Conservation (phyloP, 2,888 invertebrate species). For the Caenorhabditis afra region DNA sequence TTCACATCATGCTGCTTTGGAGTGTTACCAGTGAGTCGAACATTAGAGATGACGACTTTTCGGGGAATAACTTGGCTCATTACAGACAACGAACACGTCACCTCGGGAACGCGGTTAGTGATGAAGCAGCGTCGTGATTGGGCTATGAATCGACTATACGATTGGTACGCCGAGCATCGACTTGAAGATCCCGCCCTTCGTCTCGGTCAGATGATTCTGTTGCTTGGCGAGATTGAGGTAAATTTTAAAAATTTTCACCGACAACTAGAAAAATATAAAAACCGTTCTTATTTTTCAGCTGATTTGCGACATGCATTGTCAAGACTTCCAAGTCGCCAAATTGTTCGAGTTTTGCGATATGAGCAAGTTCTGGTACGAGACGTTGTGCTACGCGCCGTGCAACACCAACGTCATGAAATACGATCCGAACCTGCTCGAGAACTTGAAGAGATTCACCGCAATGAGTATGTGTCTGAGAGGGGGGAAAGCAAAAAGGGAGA, state of each 20-base stretch:
- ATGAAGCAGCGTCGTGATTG: conserved; percentile 72
- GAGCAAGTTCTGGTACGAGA: conserved; percentile 73
- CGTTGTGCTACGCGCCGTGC: conserved; percentile 60
- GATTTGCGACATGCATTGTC: conserved; percentile 72
- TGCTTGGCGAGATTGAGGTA: conserved; percentile 77
- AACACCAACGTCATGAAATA: conserved; percentile 60
- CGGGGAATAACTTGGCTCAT: background rate
- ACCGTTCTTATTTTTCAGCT: conserved; percentile 68
- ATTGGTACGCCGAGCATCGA: conserved; percentile 60
- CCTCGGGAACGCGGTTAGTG: conserved; percentile 56
- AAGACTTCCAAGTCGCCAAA: conserved; percentile 78
- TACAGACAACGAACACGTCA: conserved; percentile 72
- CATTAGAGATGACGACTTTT: background rate
- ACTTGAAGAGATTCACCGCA: conserved; percentile 60
- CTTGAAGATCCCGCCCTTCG: conserved; percentile 69
- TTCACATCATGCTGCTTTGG: conserved; percentile 77
- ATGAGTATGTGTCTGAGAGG: conserved; percentile 23
- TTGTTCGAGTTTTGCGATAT: conserved; percentile 78
- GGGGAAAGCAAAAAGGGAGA: no score
- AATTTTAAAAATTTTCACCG: background rate
- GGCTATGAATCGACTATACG: conserved; percentile 71
- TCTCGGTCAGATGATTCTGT: conserved; percentile 72
- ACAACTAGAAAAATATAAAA: no score
- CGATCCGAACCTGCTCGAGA: conserved; percentile 59
- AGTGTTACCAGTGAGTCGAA: conserved; percentile 62